A percentile compares a stretch with the other conserved stretches of the same genome.
Evolutionary conservation across 2,888 invertebrate genomes (phyloP).

Genomic region (Mechanitis mazaeus): DNA sequence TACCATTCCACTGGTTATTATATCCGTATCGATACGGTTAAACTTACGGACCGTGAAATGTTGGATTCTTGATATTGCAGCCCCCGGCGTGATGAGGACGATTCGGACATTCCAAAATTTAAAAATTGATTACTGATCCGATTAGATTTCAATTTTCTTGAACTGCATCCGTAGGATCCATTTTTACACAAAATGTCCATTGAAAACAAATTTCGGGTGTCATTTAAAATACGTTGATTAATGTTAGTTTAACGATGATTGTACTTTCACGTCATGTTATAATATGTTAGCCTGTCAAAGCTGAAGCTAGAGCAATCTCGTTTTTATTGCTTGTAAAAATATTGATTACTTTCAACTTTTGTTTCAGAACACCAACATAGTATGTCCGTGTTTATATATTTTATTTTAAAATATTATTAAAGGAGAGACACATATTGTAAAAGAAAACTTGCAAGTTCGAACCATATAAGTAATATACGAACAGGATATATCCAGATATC

Average conservation of each 20-base stretch:
- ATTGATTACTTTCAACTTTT: conserved; percentile 30
- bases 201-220: no score
- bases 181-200: no score
- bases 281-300: conserved; percentile 37
- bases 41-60: conserved; percentile 73
- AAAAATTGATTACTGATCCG: conserved; percentile 32
- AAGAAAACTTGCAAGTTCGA: not conserved
- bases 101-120: conserved; percentile 47
- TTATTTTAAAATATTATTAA: not conserved
- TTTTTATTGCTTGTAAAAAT: conserved; percentile 55
- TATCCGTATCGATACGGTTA: conserved; percentile 70
- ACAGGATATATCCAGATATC: not conserved
- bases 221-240: no score
- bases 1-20: conserved; percentile 76
- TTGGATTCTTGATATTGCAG: conserved; percentile 62
- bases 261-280: conserved; percentile 40
- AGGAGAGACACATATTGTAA: not conserved
- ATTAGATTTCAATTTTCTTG: conserved; percentile 29
- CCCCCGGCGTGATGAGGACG: conserved; percentile 49
- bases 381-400: not conserved
- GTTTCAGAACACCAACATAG: conserved; percentile 4
- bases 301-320: conserved; percentile 33
- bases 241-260: conserved; percentile 53
- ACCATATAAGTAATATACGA: not conserved
- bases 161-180: conserved; percentile 3